Evolutionary conservation across 2,888 invertebrate genomes (phyloP).

Genomic region (Slavum lentiscoides): DNA sequence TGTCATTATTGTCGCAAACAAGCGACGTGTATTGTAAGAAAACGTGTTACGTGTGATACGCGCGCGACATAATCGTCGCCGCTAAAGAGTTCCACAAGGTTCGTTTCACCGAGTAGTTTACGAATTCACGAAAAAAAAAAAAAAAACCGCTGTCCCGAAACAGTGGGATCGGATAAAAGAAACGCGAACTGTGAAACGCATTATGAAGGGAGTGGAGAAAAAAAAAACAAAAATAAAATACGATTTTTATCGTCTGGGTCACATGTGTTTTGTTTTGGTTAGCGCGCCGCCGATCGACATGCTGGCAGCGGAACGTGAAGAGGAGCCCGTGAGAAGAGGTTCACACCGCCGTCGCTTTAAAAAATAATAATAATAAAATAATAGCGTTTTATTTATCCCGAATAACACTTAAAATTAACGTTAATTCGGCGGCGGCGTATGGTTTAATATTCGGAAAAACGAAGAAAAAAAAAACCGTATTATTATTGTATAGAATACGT

Average conservation of each 20-base stretch:
- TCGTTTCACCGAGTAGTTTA: slow-evolving; percentile 20
- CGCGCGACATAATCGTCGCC: neutral
- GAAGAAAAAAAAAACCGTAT: neutral
- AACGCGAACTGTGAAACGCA: slow-evolving; percentile 1
- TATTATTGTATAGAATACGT: no score
- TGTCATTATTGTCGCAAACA: no score
- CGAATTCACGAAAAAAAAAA: slow-evolving; percentile 20
- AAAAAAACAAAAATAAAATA: slow-evolving; percentile 27
- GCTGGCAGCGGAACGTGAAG: slow-evolving; percentile 10
- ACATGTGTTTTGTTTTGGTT: slow-evolving; percentile 48
- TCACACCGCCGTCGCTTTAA: neutral
- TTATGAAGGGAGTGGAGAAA: slow-evolving; percentile 11
- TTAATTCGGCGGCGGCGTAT: slow-evolving; percentile 1
- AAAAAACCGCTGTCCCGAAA: neutral
- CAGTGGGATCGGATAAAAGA: slow-evolving; percentile 1
- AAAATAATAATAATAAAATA: neutral
- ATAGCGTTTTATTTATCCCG: slow-evolving; percentile 19
- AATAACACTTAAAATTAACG: slow-evolving; percentile 10
- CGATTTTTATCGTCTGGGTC: slow-evolving; percentile 43
- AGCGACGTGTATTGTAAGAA: neutral
- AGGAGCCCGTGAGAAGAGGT: slow-evolving; percentile 22
- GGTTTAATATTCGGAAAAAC: neutral
- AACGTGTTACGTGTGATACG: neutral
- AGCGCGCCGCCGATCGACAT: slow-evolving; percentile 28
- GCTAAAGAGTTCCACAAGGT: slow-evolving; percentile 30